phyloP scores from a whole-genome alignment of 2,797 vertebrate genomes.

The Pantherophis vulpinus region DNA sequence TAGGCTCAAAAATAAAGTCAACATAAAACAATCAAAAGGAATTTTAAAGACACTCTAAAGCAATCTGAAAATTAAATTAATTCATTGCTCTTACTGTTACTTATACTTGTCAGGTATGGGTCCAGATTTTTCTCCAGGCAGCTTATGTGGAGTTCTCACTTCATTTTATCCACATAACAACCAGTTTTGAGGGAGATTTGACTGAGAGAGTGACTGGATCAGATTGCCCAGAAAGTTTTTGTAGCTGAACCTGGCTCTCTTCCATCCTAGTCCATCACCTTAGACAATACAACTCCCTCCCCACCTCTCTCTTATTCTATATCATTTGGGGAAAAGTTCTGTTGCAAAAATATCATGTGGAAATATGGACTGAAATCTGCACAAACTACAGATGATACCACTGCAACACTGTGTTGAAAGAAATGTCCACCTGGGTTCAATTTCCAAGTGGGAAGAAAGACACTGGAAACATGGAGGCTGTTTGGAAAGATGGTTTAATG shows the following conservation, averaged over 20 bases:
- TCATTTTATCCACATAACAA: background rate
- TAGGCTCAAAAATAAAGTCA: background rate
- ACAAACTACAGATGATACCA: background rate
- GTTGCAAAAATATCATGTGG: background rate
- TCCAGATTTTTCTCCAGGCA: background rate
- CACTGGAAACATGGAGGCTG: too few relatives aligned
- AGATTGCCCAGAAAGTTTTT: background rate
- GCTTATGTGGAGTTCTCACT: background rate
- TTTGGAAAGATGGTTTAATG: too few relatives aligned
- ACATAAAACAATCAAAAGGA: background rate
- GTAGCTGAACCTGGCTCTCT: background rate
- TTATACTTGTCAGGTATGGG: background rate
- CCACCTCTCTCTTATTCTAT: background rate
- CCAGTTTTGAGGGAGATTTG: background rate
- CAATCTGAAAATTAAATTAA: background rate
- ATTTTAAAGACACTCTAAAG: background rate
- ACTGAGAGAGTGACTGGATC: background rate
- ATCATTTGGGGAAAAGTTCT: background rate
- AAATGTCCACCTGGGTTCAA: too few relatives aligned
- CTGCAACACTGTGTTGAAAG: background rate
- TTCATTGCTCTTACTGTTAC: background rate
- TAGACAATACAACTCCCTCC: background rate
- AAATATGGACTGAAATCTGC: background rate
- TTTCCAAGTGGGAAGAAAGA: too few relatives aligned
- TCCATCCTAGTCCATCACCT: background rate